Base-by-base conservation (phyloP, 1,140 invertebrate species). In the Popillia japonica region DNA sequence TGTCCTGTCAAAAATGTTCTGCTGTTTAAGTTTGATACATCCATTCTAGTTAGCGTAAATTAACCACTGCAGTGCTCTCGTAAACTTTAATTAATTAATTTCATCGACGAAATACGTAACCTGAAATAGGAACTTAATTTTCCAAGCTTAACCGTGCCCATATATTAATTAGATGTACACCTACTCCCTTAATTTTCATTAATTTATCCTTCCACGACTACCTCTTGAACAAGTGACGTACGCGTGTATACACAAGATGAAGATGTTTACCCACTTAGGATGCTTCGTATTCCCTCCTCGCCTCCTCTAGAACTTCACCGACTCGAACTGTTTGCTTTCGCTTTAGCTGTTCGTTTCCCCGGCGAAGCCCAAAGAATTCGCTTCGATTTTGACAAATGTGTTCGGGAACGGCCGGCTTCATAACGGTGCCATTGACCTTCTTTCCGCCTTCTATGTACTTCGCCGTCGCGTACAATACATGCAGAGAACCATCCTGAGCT, bases 371-470 rank as follows among this genome's bases (percentile, higher is more conserved):
- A 22, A 8, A 9, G 0, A 27, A 68, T 9, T 68, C 61, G 61
- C 20, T 9, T 55, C 61, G 20, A 68, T 68, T 68, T 68, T 68
- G 61, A 68, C 61, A 68, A 68, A 68, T 34, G 20, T 11, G 22
- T 68, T 68, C 9, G 7, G 61, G 27, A 34, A 68, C 61, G 61
- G 27, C 27, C 22, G 61, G 27, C 22, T 68, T 68, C 61, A 68
- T 68, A 68, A 68, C 61, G 22, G 22, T 68, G 61, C 23, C 61
- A 7, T 68, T 22, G 61, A 68, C 61, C 61, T 68, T 34, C 27
- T 34, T 34, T 34, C 8, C 61, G 22, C 61, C 22, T 68, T 68
- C 10, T 14, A 48, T 17, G 44, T 48, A 48, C n/a, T 48, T 17
- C 44, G 11, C 11, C 61, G 6, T 17, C 48, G 48, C 48, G n/a